Conservation (phyloP, 2,113 vertebrate genomes). For the Platanista minor region DNA sequence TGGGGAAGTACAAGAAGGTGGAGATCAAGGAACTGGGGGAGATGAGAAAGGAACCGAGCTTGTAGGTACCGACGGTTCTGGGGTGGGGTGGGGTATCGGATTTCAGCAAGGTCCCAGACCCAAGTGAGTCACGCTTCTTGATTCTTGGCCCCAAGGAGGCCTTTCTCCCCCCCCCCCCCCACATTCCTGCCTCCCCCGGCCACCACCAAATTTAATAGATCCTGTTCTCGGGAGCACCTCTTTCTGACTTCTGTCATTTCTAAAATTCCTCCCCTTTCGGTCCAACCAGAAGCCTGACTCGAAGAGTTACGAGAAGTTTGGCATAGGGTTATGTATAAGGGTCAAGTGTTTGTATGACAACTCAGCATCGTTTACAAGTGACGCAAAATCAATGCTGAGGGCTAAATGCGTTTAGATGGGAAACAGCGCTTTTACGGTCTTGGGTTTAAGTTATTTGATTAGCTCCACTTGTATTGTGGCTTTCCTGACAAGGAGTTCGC, state of each 20-base stretch:
- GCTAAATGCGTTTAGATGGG: neutral
- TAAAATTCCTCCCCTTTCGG: neutral
- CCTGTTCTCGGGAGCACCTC: neutral
- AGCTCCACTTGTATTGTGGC: neutral
- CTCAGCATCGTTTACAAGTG: neutral
- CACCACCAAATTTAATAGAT: neutral
- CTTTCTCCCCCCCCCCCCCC: neutral
- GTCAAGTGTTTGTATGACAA: neutral
- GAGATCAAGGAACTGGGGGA: constrained; percentile 85
- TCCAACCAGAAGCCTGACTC: neutral
- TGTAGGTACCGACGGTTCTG: neutral
- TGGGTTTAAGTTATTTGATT: neutral
- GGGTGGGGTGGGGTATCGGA: neutral
- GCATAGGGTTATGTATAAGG: neutral
- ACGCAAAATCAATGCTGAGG: neutral
- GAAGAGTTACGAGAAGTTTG: neutral
- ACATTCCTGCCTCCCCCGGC: neutral
- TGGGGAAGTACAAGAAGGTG: constrained; percentile 80
- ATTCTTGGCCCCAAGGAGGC: neutral
- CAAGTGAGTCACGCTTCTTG: neutral
- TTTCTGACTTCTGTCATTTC: constrained; percentile 17
- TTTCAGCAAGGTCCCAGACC: neutral
- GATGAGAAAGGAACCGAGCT: constrained; percentile 71
- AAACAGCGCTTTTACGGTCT: neutral
- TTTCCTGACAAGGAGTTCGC: neutral